Evolutionary conservation across 1,140 invertebrate species (phyloP).

Genomic region (Pseudachorutes palmiensis): DNA sequence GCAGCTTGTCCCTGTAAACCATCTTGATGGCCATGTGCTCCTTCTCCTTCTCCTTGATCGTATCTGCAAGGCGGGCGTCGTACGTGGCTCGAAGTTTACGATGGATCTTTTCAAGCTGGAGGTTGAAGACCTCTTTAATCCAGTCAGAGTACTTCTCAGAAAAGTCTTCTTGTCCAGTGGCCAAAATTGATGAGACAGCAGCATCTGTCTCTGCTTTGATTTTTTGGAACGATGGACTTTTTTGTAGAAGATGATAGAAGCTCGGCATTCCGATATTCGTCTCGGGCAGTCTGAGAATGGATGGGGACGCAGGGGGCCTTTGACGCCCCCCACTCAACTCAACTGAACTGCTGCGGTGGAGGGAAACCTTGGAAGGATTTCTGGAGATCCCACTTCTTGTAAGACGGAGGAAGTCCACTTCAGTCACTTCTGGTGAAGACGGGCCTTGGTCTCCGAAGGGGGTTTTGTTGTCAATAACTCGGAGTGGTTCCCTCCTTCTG

Average conservation of each 20-base stretch:
- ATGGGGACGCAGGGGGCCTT: no score
- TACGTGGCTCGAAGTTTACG: not conserved
- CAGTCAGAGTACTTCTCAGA: slow-evolving; percentile 18
- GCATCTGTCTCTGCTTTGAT: not conserved
- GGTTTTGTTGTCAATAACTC: not conserved
- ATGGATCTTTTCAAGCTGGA: slow-evolving; percentile 19
- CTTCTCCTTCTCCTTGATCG: not conserved
- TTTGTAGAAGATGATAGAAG: not conserved
- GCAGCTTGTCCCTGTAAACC: not conserved
- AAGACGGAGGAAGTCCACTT: no score
- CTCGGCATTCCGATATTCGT: no score
- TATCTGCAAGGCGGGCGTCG: not conserved
- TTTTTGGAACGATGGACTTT: not conserved
- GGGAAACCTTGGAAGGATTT: not conserved
- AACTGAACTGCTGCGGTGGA: not conserved
- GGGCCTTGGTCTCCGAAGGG: no score
- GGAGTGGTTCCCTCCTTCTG: not conserved
- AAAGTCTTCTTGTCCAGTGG: slow-evolving; percentile 15
- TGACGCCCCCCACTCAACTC: no score
- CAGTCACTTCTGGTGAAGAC: no score
- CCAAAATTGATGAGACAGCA: slow-evolving; percentile 12
- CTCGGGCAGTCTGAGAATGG: no score
- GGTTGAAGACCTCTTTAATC: slow-evolving; percentile 17
- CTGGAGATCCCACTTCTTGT: no score
- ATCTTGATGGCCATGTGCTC: not conserved